phyloP scores from a whole-genome alignment of 2,888 invertebrate genomes.

The Microdon myrmicae region DNA sequence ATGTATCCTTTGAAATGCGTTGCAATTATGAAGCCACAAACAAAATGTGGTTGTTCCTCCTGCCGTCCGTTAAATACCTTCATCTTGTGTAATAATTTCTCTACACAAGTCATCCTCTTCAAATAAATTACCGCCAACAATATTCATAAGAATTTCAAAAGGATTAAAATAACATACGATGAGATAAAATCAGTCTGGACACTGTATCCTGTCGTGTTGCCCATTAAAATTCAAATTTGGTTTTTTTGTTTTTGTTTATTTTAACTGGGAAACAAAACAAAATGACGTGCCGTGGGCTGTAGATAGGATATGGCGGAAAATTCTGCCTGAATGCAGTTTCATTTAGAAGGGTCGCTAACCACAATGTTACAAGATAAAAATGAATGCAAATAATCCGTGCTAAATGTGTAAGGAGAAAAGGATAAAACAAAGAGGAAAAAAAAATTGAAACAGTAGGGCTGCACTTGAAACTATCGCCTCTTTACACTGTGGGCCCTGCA shows the following conservation, averaged over 20 bases:
- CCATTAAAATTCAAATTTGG: constrained; percentile 39
- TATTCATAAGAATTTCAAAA: constrained; percentile 15
- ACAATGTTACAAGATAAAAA: constrained; percentile 37
- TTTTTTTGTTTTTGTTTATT: no score
- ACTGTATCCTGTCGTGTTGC: constrained; percentile 39
- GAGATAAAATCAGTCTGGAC: constrained; percentile 42
- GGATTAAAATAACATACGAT: constrained; percentile 3
- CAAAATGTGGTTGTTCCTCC: constrained; percentile 4
- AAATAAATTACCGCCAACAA: constrained; percentile 40
- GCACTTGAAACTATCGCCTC: constrained; percentile 29
- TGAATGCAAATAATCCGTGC: constrained; percentile 28
- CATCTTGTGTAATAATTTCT: constrained; percentile 19
- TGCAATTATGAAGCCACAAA: constrained; percentile 12
- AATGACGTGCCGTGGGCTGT: neutral
- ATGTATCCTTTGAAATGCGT: constrained; percentile 16
- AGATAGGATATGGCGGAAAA: neutral
- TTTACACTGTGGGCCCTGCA: no score
- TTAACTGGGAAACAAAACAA: constrained; percentile 3
- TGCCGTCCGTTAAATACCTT: constrained; percentile 31
- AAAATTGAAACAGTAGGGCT: neutral
- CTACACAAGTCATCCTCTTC: constrained; percentile 11
- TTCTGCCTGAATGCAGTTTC: constrained; percentile 17
- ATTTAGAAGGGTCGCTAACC: constrained; percentile 40
- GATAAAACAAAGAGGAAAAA: no score
- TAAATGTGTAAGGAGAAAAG: neutral